Evolutionary conservation across 2,888 invertebrate species (phyloP), one percentile per base, ranked within the genome.

Genomic region (Amphipyra tragopoginis): DNA sequence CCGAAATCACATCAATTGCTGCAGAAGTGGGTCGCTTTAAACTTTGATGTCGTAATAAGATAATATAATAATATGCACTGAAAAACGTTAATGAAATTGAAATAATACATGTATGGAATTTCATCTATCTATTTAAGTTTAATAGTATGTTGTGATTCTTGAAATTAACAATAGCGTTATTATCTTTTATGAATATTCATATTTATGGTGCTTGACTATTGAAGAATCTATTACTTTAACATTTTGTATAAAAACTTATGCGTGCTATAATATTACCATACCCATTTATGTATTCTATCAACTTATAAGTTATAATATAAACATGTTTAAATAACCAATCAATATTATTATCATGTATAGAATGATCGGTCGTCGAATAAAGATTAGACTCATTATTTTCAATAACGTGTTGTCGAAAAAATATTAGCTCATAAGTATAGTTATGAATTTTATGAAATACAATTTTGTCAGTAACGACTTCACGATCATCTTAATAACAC

Each of bases 381-480:
- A 73, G 79, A 84, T 82, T 85, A 84, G 82, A 74, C 84, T 85
- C 82, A 92, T 93, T 88, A 92, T 89, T 86, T 87, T 87, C 88
- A 93, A 92, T 89, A 90, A 90, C 84, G 89, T 90, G 93, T 90
- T 91, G 88, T 92, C 88, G 87, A 92, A 92, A 91, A 85, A 87
- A 91, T 94, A 93, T 93, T 93, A 93, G 90, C 87, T 93, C 88
- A 86, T 93, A 94, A 93, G 89, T 93, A 93, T 93, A 90, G 92
- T 94, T 88, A 93, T 93, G 89, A 92, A 80, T 90, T 91, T 93
- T 93, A 93, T 93, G 88, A 93, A 94, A 94, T 93, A 94, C 90
- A 93, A 93, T 94, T 93, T 93, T 83, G 88, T 86, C 79, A 75
- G 88, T 93, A 94, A 94, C 94, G 91, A 93, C 90, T 89, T 90